Conservation (phyloP, 1,140 invertebrate species). For the Drosophila subobscura region DNA sequence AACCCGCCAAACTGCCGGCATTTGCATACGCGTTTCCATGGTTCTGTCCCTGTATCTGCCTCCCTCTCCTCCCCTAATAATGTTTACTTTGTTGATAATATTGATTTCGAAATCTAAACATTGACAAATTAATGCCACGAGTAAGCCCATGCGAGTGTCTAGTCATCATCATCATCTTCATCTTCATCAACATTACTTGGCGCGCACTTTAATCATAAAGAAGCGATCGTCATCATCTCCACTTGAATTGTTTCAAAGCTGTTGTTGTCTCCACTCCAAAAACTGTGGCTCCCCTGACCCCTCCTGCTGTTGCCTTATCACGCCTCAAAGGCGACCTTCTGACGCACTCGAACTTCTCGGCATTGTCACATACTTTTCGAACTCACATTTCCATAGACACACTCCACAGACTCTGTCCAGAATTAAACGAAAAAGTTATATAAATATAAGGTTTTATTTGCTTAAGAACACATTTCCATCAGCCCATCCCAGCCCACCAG, state of each 20-base stretch:
- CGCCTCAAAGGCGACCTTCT: conserved; percentile 46
- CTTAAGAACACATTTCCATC: conserved; percentile 57
- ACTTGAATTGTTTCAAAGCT: conserved; percentile 13
- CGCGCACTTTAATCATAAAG: background rate
- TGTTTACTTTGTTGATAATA: conserved; percentile 66
- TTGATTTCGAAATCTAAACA: conserved; percentile 75
- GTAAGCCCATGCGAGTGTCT: conserved; percentile 30
- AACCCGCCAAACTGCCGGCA: conserved; percentile 28
- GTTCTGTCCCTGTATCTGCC: conserved; percentile 12
- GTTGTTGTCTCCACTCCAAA: conserved; percentile 39
- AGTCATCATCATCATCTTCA: conserved; percentile 50
- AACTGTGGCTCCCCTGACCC: conserved; percentile 38
- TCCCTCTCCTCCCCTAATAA: conserved; percentile 48
- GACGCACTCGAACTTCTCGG: conserved; percentile 37
- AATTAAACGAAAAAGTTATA: conserved; percentile 55
- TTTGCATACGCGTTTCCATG: conserved; percentile 58
- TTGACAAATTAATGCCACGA: conserved; percentile 74
- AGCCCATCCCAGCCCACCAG: conserved; percentile 35
- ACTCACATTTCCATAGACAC: conserved; percentile 24
- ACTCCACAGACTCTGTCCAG: conserved; percentile 38
- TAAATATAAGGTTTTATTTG: conserved; percentile 63
- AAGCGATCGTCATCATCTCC: conserved; percentile 41
- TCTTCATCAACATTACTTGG: background rate
- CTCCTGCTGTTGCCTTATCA: conserved; percentile 48
- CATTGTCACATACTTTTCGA: conserved; percentile 32